Percentiles rank a stretch among this genome's conserved stretches.
Conservation (phyloP, 2,113 vertebrate species). For the Myotis davidii region DNA sequence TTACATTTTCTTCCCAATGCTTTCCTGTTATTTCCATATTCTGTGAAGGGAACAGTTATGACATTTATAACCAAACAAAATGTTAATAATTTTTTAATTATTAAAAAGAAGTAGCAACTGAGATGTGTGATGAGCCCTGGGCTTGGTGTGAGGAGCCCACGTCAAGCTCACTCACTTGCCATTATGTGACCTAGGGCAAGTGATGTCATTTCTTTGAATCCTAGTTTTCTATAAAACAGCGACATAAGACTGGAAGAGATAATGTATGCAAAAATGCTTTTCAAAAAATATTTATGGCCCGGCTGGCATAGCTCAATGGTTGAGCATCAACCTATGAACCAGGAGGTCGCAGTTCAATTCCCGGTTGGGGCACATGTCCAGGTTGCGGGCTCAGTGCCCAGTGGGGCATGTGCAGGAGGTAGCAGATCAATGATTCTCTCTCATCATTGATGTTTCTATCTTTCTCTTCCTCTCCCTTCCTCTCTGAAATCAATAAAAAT, state of each 20-base stretch:
- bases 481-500: too few relatives aligned
- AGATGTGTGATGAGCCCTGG: not conserved
- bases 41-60: conserved; percentile 16
- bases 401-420: too few relatives aligned
- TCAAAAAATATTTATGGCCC: not conserved
- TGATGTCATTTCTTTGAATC: not conserved
- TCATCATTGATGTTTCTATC: too few relatives aligned
- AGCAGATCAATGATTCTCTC: too few relatives aligned
- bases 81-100: conserved; percentile 58
- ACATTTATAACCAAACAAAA: conserved; percentile 45
- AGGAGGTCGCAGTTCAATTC: too few relatives aligned
- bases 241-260: conserved; percentile 1
- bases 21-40: conserved; percentile 50
- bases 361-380: too few relatives aligned
- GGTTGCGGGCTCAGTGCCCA: too few relatives aligned
- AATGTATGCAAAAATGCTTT: not conserved
- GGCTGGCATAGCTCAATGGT: too few relatives aligned
- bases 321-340: too few relatives aligned
- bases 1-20: not conserved
- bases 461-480: too few relatives aligned
- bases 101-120: conserved; percentile 25
- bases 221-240: conserved; percentile 27
- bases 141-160: not conserved
- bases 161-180: not conserved
- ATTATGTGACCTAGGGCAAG: not conserved